These are phyloP conservation scores for Caenorhabditis sp. DNA, from an alignment of 2,888 invertebrate genomes.

Conservation along the genomic window DNA sequence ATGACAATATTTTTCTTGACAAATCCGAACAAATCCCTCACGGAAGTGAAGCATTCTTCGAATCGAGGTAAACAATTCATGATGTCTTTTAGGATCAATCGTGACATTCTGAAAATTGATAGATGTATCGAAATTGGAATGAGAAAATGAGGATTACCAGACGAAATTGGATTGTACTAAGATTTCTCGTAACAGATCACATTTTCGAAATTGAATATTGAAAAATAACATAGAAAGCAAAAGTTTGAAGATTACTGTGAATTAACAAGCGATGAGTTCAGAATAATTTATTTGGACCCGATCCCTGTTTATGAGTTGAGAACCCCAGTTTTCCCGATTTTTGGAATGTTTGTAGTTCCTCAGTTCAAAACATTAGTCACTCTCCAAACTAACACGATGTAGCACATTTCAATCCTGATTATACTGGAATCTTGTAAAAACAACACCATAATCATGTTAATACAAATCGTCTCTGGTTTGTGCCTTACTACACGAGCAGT, in stretches of 20 bases:
- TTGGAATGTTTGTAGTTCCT: too few relatives aligned
- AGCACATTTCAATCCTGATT: slow-evolving; percentile 5
- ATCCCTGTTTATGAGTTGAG: too few relatives aligned
- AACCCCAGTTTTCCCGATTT: too few relatives aligned
- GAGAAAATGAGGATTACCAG: neutral
- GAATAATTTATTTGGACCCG: too few relatives aligned
- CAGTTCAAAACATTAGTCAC: slow-evolving; percentile 5
- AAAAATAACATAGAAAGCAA: too few relatives aligned
- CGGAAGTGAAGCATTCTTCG: neutral
- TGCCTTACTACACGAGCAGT: slow-evolving; percentile 2
- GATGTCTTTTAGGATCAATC: neutral
- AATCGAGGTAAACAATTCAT: slow-evolving; percentile 25
- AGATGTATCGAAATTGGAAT: slow-evolving; percentile 16
- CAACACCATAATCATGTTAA: slow-evolving; percentile 23
- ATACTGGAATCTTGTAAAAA: slow-evolving; percentile 13
- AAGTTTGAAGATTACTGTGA: too few relatives aligned
- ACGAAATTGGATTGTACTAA: neutral
- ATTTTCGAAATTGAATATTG: too few relatives aligned
- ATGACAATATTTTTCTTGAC: slow-evolving; percentile 36
- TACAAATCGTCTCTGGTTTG: slow-evolving; percentile 35
- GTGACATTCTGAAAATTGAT: slow-evolving; percentile 5
- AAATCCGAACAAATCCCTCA: slow-evolving; percentile 38
- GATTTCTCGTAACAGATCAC: neutral
- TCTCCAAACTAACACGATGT: neutral
- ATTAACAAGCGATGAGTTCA: neutral